Evolutionary conservation across 2,888 invertebrate species (phyloP), one percentile per base, ranked within the genome.

Genomic region (Lithophane ornitopus): DNA sequence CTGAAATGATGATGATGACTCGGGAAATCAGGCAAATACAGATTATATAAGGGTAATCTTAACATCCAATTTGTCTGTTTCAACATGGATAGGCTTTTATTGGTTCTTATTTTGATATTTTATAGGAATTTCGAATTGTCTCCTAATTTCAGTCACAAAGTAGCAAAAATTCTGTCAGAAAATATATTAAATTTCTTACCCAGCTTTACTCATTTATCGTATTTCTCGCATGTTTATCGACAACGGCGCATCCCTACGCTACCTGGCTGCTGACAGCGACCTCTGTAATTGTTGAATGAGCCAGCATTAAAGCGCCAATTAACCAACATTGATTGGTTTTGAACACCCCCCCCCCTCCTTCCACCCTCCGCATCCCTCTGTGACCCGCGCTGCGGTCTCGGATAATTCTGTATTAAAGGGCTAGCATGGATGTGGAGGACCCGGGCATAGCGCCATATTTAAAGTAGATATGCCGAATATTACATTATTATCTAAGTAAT

Each of bases 301-400:
- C 94, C 93, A 94, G 92, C 94, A 96, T 95, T 96, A 96, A 95
- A 95, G 94, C 95, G 90, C 91, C 95, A 96, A 96, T 96, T 96
- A 96, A 94, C 92, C 92, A 92, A 96, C 95, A 95, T 95, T 95
- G 96, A 95, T 96, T 95, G 95, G 94, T 94, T 94, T 93, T 93
- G 91, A 91, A 89, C 91, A 84, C 82, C 88, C 87, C 86, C 82
- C 88, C 87, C 86, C 85, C 86, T 81, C 76, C 58, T 34, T 16
- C 62, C 58, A 61, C 72, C 39, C 61, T 52, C 39, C 63, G 46
- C 69, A 44, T 46, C 70, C 59, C 62, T 61, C 63, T 67, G 63
- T 49, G 59, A 62, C 74, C 59, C 71, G 22, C 39, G 69, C 68
- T 75, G 77, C 52, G 80, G 70, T 84, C 78, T 76, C 66, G 68